Percentiles rank a stretch among this genome's conserved stretches.
Evolutionary conservation across 2,888 invertebrate species (phyloP).

Genomic region (Tenthredo livida): DNA sequence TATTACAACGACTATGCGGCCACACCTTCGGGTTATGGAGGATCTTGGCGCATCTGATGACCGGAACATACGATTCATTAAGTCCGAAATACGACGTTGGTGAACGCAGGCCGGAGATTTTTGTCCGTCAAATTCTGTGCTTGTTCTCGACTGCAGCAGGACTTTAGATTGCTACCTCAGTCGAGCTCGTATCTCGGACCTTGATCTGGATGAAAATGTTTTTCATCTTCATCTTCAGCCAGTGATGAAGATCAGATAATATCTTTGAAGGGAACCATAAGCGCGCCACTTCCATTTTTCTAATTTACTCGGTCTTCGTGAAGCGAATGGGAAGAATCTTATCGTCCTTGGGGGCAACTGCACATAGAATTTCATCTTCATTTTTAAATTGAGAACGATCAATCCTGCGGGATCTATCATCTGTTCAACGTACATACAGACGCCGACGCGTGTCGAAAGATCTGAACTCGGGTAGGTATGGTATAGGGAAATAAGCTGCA

Average conservation of each 20-base stretch:
- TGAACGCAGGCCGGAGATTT: conserved; percentile 52
- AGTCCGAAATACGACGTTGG: conserved; percentile 63
- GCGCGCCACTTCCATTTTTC: too few species aligned
- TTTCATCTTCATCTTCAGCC: neutral
- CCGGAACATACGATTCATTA: conserved; percentile 75
- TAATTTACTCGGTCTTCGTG: too few species aligned
- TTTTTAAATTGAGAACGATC: neutral
- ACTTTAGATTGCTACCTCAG: too few species aligned
- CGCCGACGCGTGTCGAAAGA: conserved; percentile 63
- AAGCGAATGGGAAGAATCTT: too few species aligned
- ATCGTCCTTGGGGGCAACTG: too few species aligned
- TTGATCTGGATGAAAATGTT: neutral
- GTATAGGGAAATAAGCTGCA: conserved; percentile 70
- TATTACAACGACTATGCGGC: conserved; percentile 19
- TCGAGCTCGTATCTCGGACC: neutral
- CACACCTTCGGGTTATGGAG: conserved; percentile 51
- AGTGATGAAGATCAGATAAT: neutral
- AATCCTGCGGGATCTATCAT: neutral
- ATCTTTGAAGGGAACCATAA: neutral
- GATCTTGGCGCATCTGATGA: conserved; percentile 73
- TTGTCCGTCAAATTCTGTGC: neutral
- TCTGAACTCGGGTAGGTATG: conserved; percentile 61
- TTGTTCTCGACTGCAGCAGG: neutral
- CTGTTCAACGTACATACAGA: conserved; percentile 60
- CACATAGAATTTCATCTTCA: too few species aligned